Evolutionary conservation across 2,797 vertebrate species (phyloP).

Genomic region (Hapalemur alaotrensis): DNA sequence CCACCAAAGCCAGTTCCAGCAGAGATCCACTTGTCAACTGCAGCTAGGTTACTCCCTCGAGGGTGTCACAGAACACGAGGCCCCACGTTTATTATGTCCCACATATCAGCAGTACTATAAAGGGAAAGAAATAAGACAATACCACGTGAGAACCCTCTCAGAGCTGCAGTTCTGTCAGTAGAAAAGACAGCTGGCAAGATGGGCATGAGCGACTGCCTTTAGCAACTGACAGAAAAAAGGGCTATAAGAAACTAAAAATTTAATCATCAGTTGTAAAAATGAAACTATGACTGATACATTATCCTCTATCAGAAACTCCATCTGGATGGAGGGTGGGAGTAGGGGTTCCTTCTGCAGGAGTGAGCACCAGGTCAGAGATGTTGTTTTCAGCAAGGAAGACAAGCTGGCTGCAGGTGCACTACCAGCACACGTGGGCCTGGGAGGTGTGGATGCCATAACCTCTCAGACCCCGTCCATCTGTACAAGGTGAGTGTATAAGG

Average conservation of each 20-base stretch:
- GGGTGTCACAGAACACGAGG: not conserved
- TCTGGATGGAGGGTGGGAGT: not conserved
- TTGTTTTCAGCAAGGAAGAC: not conserved
- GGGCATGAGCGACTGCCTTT: not conserved
- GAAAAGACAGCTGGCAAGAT: not conserved
- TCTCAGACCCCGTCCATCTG: not conserved
- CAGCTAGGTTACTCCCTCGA: not conserved
- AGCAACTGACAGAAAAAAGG: constrained; percentile 1
- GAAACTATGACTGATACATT: not conserved
- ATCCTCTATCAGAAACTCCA: not conserved
- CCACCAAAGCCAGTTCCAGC: not conserved
- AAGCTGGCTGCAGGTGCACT: rapidly evolving
- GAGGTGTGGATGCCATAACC: not conserved
- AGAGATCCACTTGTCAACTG: not conserved
- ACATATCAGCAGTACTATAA: not conserved
- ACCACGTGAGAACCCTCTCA: not conserved
- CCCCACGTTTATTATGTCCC: not conserved
- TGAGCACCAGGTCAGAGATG: not conserved
- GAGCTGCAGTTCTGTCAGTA: not conserved
- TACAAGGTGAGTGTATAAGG: not conserved
- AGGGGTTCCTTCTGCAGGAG: not conserved
- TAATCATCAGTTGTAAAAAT: not conserved
- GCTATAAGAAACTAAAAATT: not conserved
- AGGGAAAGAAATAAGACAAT: not conserved
- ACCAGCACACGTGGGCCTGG: not conserved